Base-by-base conservation (phyloP, 2,797 vertebrate species). In the Pempheris klunzingeri region DNA sequence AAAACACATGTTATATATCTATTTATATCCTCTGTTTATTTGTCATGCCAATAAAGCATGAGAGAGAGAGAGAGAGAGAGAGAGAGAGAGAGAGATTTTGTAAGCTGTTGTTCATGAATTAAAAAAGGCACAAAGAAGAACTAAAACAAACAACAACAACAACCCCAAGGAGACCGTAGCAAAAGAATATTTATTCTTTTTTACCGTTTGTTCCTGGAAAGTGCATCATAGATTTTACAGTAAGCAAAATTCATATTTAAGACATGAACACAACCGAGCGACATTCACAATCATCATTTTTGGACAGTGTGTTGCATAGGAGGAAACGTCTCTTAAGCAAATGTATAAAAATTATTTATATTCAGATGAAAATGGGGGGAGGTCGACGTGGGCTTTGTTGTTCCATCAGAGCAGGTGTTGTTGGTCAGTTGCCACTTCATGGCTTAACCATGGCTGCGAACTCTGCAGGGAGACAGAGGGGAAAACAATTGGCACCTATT, bases 201-300 rank as follows among this genome's bases (percentile, higher is more conserved):
- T 85, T 73, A 87, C 89, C 64, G 73, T 94, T 88, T 80, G 85
- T 95, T 94, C 93, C 93, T 93, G 94, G 93, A 96, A 96, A 96
- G 94, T 95, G 94, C 95, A 95, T 95, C 74, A 86, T 86, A 91
- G 90, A 94, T 95, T 96, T 95, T 93, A 95, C 95, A 95, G 68
- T 93, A 92, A 94, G 94, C 94, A 95, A 95, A 94, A 92, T 93
- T 95, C 90, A 94, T 95, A 94, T 93, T 96, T 95, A 95, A 96
- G 94, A 96, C 94, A 95, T 94, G 92, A 94, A 95, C 92, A 95
- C 92, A 94, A 92, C 92, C 86, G 90, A 91, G 91, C 89, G 92
- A 95, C 94, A 95, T 94, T 95, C 93, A 95, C 91, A 95, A 92
- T 94, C 90, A 94, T 94, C 83, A 88, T 87, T 88, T 86, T 92